phyloP scores from a whole-genome alignment of 2,113 vertebrate genomes.

The Ictalurus punctatus region DNA sequence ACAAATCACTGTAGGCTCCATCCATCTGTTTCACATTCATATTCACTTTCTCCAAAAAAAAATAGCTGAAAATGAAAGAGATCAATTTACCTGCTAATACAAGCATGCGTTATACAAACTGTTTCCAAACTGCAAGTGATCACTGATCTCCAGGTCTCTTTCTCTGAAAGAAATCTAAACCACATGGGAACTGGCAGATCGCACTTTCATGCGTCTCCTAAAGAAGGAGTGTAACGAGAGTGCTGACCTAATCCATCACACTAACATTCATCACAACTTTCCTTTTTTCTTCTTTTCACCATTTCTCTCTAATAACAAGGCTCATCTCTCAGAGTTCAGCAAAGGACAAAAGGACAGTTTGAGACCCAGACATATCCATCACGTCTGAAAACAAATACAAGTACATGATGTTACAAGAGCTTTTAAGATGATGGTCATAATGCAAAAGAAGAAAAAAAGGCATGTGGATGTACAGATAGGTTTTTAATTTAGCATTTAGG shows the following conservation, averaged over 20 bases:
- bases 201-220: slow-evolving; percentile 29
- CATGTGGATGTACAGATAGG: neutral
- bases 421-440: neutral
- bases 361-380: slow-evolving; percentile 12
- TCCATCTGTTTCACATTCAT: neutral
- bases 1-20: neutral
- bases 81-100: neutral
- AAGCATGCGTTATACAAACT: neutral
- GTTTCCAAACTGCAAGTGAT: neutral
- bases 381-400: neutral
- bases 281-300: neutral
- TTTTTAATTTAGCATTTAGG: neutral
- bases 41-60: neutral
- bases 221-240: slow-evolving; percentile 27
- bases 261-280: slow-evolving; percentile 7
- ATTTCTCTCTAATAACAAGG: slow-evolving; percentile 24
- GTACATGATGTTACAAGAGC: neutral
- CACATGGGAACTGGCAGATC: slow-evolving; percentile 34
- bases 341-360: slow-evolving; percentile 12
- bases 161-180: slow-evolving; percentile 21
- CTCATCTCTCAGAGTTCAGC: slow-evolving; percentile 18
- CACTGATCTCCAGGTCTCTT: neutral
- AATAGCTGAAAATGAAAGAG: neutral
- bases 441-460: neutral
- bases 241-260: slow-evolving; percentile 45